Evolutionary conservation across 2,113 vertebrate genomes (phyloP).

Genomic region (Eretmochelys imbricata): DNA sequence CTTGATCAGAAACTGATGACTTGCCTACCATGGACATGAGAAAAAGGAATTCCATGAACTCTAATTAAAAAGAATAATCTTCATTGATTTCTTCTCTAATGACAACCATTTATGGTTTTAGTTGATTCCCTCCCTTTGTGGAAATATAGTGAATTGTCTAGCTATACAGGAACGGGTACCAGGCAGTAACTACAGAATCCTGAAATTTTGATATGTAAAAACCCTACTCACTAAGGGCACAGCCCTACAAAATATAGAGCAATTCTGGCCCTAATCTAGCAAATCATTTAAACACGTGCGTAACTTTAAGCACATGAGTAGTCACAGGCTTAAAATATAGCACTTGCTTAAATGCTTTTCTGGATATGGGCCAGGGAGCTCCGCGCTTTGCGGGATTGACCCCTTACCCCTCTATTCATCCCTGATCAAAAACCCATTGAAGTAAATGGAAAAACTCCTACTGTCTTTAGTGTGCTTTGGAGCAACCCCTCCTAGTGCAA

Average conservation of each 20-base stretch:
- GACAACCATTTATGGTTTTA: conserved; percentile 16
- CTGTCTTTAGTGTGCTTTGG: neutral
- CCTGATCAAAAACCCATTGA: neutral
- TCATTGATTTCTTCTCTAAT: conserved; percentile 18
- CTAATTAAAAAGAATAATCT: neutral
- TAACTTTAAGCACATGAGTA: fast-evolving
- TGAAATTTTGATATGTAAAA: neutral
- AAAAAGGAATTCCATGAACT: neutral
- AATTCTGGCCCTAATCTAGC: fast-evolving
- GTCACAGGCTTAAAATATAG: neutral
- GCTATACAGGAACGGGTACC: fast-evolving
- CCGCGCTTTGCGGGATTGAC: neutral
- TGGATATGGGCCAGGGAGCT: neutral
- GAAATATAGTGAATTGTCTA: fast-evolving
- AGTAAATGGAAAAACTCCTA: fast-evolving
- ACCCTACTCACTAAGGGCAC: neutral
- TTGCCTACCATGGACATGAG: neutral
- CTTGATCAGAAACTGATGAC: conserved; percentile 25
- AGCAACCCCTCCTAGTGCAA: fast-evolving
- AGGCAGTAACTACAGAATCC: fast-evolving
- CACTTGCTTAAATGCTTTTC: fast-evolving
- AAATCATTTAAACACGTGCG: neutral
- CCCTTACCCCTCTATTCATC: neutral
- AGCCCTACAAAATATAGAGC: neutral
- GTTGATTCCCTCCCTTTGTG: neutral